phyloP scores from a whole-genome alignment of 2,113 vertebrate species.

The Poeciliopsis occidentalis region DNA sequence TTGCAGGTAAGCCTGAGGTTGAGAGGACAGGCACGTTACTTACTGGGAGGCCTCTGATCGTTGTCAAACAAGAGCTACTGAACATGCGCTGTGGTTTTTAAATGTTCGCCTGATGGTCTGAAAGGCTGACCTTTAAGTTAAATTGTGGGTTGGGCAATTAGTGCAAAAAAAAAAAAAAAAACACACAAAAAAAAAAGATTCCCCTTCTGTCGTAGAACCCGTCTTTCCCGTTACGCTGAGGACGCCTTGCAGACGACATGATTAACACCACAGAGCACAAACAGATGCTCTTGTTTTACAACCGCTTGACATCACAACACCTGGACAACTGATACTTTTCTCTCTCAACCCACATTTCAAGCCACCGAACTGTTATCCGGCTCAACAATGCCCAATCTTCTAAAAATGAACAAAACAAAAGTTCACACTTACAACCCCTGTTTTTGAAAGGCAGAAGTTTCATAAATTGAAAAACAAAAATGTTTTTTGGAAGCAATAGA shows the following conservation, averaged over 20 bases:
- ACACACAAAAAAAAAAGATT: not conserved
- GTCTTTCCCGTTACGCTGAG: not conserved
- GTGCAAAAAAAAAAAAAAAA: too few relatives aligned
- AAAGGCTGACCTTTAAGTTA: not conserved
- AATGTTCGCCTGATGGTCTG: constrained; percentile 3
- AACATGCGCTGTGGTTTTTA: constrained; percentile 3
- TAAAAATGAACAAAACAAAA: constrained; percentile 1
- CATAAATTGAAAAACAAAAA: too few relatives aligned
- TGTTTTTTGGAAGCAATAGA: too few relatives aligned
- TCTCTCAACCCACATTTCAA: constrained; percentile 25
- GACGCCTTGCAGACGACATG: constrained; percentile 7
- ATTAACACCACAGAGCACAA: constrained; percentile 5
- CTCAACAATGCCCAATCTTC: constrained; percentile 8
- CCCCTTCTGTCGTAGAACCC: not conserved
- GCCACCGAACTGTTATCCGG: constrained; percentile 1
- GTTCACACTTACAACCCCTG: not conserved
- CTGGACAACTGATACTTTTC: constrained; percentile 48
- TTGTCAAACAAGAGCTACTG: constrained; percentile 49
- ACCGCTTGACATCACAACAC: constrained; percentile 42
- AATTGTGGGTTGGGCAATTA: not conserved
- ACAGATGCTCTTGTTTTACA: constrained; percentile 42
- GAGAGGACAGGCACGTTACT: constrained; percentile 92
- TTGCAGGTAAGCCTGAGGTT: constrained; percentile 95
- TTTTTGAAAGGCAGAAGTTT: not conserved
- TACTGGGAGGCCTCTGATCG: constrained; percentile 70